Base-by-base conservation (phyloP, 2,797 vertebrate genomes). In the Eidolon dupreanum region DNA sequence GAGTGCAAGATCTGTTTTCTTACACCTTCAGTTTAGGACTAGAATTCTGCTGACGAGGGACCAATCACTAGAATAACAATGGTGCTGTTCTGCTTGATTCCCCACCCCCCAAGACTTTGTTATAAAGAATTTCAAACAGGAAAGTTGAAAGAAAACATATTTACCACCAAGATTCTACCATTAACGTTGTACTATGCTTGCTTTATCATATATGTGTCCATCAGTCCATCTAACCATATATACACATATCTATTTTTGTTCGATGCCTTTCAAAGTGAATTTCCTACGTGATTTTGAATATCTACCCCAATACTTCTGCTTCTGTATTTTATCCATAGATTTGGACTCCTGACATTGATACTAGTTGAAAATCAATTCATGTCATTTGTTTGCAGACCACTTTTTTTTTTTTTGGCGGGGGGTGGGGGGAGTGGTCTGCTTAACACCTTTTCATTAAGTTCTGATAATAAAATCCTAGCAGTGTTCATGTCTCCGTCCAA, bases 241-340 rank as follows among this genome's bases (percentile, higher is more conserved):
- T 84, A 22, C 22, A 33, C 81, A 5, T 70, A 8, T 53, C 22
- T 59, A 81, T 83, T 77, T 65, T 63, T 36, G 19, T 68, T 87
- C 26, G 36, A 41, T 90, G 9, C 49, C 61, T 96, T 94, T 95
- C 63, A 65, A 85, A 96, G 26, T 88, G 31, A 85, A 53, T 90
- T 88, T 88, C 16, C 55, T 93, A 36, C 16, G 59, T 66, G 20
- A 77, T 85, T 90, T 94, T 94, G 46, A 79, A 57, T 10, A 91
- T 94, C 31, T 78, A 61, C 10, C 43, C 17, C 8, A 61, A 13
- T 33, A 81, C 19, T 51, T 94, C n/a, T 90, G 26, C 10, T 87
- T 86, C 15, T 86, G 22, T 85, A 15, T 82, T 92, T 97, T 86
- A 83, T 78, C 33, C 41, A 89, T 16, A 75, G 33, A 74, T 83